phyloP scores from a whole-genome alignment of 2,888 invertebrate species.

The Elysia crispata region DNA sequence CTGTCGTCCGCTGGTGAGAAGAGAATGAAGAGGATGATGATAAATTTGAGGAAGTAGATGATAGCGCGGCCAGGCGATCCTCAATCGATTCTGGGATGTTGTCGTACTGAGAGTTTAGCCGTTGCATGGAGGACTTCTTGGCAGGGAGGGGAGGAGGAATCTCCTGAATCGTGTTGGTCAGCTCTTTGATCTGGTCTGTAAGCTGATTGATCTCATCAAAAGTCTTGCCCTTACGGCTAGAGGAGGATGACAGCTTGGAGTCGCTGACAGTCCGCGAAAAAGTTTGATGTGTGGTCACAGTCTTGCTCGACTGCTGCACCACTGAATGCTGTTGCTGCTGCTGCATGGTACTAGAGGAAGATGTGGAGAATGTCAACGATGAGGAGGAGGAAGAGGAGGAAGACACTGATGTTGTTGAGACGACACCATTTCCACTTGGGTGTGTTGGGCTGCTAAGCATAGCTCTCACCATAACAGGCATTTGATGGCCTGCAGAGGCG shows the following conservation, averaged over 20 bases:
- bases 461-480: neutral
- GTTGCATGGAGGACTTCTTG: constrained; percentile 80
- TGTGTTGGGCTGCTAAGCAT: neutral
- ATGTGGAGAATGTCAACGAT: constrained; percentile 28
- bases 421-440: constrained; percentile 49
- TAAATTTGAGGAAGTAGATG: no score
- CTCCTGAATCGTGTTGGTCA: constrained; percentile 69
- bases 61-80: constrained; percentile 46
- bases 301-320: constrained; percentile 26
- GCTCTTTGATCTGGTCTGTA: constrained; percentile 66
- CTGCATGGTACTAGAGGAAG: no score
- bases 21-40: constrained; percentile 53
- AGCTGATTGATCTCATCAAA: constrained; percentile 69
- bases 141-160: constrained; percentile 82
- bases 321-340: constrained; percentile 42
- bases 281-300: constrained; percentile 55
- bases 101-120: constrained; percentile 85
- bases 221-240: constrained; percentile 52
- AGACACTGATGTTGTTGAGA: constrained; percentile 17
- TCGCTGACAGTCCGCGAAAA: constrained; percentile 86
- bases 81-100: constrained; percentile 79
- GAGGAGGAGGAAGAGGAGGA: constrained; percentile 39
- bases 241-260: constrained; percentile 82
- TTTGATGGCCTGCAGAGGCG: neutral
- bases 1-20: constrained; percentile 55